Evolutionary conservation across 2,113 vertebrate species (phyloP), one percentile per base, ranked within the genome.

Genomic region (Channa maculata): DNA sequence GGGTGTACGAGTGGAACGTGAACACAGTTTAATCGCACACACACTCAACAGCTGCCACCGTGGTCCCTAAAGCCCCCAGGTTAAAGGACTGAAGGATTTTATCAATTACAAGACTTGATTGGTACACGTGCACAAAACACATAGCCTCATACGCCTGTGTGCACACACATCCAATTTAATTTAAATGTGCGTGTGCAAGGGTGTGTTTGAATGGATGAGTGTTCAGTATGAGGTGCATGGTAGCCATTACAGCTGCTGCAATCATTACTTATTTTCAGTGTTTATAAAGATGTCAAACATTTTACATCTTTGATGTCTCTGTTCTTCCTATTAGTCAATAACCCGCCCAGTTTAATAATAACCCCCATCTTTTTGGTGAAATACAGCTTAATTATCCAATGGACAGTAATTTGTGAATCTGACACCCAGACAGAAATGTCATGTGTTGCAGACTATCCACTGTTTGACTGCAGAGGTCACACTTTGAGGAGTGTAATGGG

Each of bases 211-310:
- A 72, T 34, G 43, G 36, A 49, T 8, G 24, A 49, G 69, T 36
- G 61, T 72, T 76, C 49, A 67, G 33, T 48, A 38, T 4, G 50
- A 74, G 50, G n/a, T 86, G 75, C 79, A 84, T 90, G 88, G 89
- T 75, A 91, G 85, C 88, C 73, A 91, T 92, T 89, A 91, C 71
- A 80, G 79, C 75, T 50, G 79, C 83, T 44, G 88, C 74, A 50
- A 73, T 77, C 83, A 79, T 85, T 80, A 81, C 77, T 89, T 92
- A 81, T 88, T 83, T 77, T 53, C 70, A 57, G 9, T 79, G 82
- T 91, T 89, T 91, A 89, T 84, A 86, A 83, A 86, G 84, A 83
- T 49, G 91, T 92, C 89, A 92, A 92, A 90, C 90, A 88, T 80
- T 89, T 83, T 55, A 58, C 55, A 66, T 76, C 84, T 82, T 81